These are phyloP conservation scores for Amphiduros pacificus DNA, from an alignment of 2,888 invertebrate genomes.

Conservation along the genomic window DNA sequence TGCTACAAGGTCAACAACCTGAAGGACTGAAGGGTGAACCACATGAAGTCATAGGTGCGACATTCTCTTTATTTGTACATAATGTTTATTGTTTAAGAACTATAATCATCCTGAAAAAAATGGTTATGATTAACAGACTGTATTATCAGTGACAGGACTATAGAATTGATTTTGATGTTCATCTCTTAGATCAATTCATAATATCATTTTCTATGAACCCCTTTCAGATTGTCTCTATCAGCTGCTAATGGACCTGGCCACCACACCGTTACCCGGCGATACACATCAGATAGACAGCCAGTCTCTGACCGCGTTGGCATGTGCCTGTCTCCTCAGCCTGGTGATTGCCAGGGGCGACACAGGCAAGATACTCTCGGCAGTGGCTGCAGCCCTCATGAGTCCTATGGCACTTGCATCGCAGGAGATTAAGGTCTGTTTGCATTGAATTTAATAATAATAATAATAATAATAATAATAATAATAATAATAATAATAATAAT, in stretches of 20 bases:
- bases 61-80: not conserved
- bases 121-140: too few relatives aligned
- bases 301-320: slow-evolving; percentile 79
- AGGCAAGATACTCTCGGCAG: slow-evolving; percentile 83
- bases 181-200: not conserved
- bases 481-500: too few relatives aligned
- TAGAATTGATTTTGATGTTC: not conserved
- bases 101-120: too few relatives aligned
- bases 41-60: slow-evolving; percentile 70
- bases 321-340: slow-evolving; percentile 87
- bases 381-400: slow-evolving; percentile 85
- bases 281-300: slow-evolving; percentile 14
- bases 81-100: not conserved
- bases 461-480: too few relatives aligned
- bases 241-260: slow-evolving; percentile 80
- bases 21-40: slow-evolving; percentile 84
- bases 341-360: slow-evolving; percentile 93
- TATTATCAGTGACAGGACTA: not conserved
- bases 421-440: slow-evolving; percentile 65
- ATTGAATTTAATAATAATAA: too few relatives aligned
- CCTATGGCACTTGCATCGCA: slow-evolving; percentile 76
- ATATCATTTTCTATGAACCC: not conserved
- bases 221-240: slow-evolving; percentile 79
- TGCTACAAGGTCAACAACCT: slow-evolving; percentile 85
- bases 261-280: slow-evolving; percentile 59